Percentiles rank a stretch among this genome's conserved stretches.
Conservation (phyloP, 2,888 invertebrate species). For the Lathronympha strigana region DNA sequence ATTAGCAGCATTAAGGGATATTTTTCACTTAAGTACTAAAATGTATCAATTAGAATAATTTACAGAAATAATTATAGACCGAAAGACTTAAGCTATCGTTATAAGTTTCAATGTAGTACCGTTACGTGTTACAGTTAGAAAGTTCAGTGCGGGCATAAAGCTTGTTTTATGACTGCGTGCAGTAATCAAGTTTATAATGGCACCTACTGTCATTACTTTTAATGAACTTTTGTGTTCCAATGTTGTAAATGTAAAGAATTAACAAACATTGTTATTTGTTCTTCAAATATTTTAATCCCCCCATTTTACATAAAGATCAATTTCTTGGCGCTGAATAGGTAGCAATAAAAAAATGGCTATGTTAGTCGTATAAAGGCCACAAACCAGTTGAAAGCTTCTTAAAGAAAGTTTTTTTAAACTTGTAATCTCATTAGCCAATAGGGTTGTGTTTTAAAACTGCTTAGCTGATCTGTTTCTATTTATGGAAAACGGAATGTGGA, state of each 20-base stretch:
- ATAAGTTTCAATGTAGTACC: conserved; percentile 50
- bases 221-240: conserved; percentile 32
- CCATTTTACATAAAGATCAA: no score
- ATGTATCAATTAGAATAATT: conserved; percentile 17
- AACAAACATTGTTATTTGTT: neutral
- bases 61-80: conserved; percentile 15
- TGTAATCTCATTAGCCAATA: no score
- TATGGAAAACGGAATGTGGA: no score
- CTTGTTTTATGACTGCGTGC: conserved; percentile 46
- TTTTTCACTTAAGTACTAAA: conserved; percentile 34
- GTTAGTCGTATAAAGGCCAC: no score
- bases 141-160: conserved; percentile 43
- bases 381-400: no score
- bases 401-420: no score
- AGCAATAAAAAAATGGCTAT: no score
- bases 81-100: conserved; percentile 45
- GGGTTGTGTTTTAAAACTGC: no score
- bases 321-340: no score
- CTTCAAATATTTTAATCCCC: no score
- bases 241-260: conserved; percentile 16
- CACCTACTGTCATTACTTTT: conserved; percentile 35
- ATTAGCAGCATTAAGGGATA: neutral
- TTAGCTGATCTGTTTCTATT: no score
- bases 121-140: conserved; percentile 25
- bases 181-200: conserved; percentile 46